Base-by-base conservation (phyloP, 2,797 vertebrate species). In the Ptychobarbus kaznakovi region DNA sequence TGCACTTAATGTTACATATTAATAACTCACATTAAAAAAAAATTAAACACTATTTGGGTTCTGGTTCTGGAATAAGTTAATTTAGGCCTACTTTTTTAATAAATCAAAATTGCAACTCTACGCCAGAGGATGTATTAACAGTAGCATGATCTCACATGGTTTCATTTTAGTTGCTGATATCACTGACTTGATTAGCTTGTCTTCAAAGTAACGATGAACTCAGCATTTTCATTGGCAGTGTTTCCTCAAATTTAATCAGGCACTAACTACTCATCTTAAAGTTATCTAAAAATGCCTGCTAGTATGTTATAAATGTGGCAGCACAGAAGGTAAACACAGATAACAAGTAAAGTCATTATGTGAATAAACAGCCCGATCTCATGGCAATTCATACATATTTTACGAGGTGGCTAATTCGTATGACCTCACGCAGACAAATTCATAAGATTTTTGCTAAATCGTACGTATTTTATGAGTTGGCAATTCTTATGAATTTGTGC, bases 131-230 rank as follows among this genome's bases (percentile, higher is more conserved):
- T 28, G 15, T 61, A 78, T 11, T 42, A 42, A 78, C 22, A 63
- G 56, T 38, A 20, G 15, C n/a, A 63, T 63, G 56, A 63, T 63
- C 76, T 63, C 76, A 44, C 12, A 38, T 78, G 76, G 38, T 63
- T 78, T 78, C 13, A 44, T 44, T 78, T 78, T 77, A 40, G 28
- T 35, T 35, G 46, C 32, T 58, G 75, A 77, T 77, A 9, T 77
- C 51, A 58, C 51, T 22, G 28, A 76, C 75, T 42, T 78, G 8
- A 63, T 63, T 78, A 63, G 25, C 76, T 61, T 78, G 38, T 28
- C 38, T 58, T 63, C n/a, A 75, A 53, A 53, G 28, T 53, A 53
- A 49, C 28, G 2, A 11, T 61, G 75, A 78, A 78, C 76, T 42
- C 74, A 8, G 49, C 20, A 56, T n/a, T 78, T 78, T 61, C 22